phyloP scores from a whole-genome alignment of 1,140 invertebrate genomes.

The Nilaparvata lugens region DNA sequence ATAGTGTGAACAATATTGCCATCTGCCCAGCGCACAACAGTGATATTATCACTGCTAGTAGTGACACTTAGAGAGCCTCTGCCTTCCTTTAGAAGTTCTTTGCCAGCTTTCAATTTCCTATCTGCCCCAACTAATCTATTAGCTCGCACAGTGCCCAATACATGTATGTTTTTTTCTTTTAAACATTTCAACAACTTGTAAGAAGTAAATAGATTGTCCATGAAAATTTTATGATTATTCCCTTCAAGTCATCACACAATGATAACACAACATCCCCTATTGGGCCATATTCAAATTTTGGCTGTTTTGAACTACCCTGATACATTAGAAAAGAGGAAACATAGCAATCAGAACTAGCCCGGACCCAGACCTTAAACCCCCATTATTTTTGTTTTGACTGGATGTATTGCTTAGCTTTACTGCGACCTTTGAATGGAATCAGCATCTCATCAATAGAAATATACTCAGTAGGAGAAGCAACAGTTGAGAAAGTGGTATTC shows the following conservation, averaged over 20 bases:
- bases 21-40: constrained; percentile 15
- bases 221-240: constrained; percentile 21
- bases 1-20: constrained; percentile 19
- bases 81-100: constrained; percentile 17
- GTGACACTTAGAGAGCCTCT: constrained; percentile 13
- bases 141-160: constrained; percentile 1
- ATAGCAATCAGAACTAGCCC: constrained; percentile 15
- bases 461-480: constrained; percentile 13
- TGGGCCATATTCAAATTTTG: constrained; percentile 2
- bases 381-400: constrained; percentile 15
- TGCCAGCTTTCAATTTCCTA: not conserved
- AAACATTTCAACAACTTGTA: not conserved
- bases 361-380: constrained; percentile 20
- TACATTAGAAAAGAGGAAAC: constrained; percentile 26
- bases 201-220: constrained; percentile 25
- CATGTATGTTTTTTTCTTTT: not conserved
- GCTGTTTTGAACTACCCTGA: constrained; percentile 11
- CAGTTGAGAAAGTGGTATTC: constrained; percentile 6
- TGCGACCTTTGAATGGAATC: constrained; percentile 17
- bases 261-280: constrained; percentile 14
- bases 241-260: constrained; percentile 12
- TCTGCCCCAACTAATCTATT: not conserved
- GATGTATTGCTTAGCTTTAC: constrained; percentile 16
- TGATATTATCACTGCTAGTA: constrained; percentile 16
- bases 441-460: constrained; percentile 19